Evolutionary conservation across 2,113 vertebrate genomes (phyloP), one percentile per base, ranked within the genome.

Genomic region (Xenotilapia leptura): DNA sequence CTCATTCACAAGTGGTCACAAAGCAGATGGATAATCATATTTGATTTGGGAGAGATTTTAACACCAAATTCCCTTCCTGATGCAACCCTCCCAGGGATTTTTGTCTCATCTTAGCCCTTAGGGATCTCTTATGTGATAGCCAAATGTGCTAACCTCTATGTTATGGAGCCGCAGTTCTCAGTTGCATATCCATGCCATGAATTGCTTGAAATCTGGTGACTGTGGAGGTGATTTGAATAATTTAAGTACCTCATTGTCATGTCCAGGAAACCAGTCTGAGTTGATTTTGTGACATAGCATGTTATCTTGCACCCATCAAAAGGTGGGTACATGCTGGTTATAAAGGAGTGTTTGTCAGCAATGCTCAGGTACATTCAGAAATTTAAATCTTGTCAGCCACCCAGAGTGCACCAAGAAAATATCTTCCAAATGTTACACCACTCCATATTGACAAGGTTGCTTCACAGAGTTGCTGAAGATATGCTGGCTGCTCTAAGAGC

Each of bases 301-400:
- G 40, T 47, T 73, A 28, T 73, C 6, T 14, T 17, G 21, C 68
- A 45, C 31, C 60, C 60, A 7, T 65, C 17, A 65, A 38, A 65
- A 65, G 17, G 60, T 65, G 31, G 31, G 31, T 65, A 7, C 60
- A 65, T 65, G 31, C 14, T 60, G 28, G 8, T 60, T 31, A 60
- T 31, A 10, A 62, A 36, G 58, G 15, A 60, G 56, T 33, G 15
- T 65, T 65, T n/a, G 60, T 38, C 60, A 65, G 17, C 31, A 65
- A 65, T 38, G 2, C 17, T 38, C 17, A 65, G 3, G 31, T 12
- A 65, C 9, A 12, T 65, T 65, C 4, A 38, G 10, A 65, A 65
- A 65, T 36, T 3, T 38, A 7, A 65, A 0, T 38, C 31, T 0
- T 38, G 60, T 36, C 60, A 65, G 60, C 3, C 60, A 38, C 0